phyloP scores from a whole-genome alignment of 1,140 invertebrate species.

The Pseudomyrmex sp. region DNA sequence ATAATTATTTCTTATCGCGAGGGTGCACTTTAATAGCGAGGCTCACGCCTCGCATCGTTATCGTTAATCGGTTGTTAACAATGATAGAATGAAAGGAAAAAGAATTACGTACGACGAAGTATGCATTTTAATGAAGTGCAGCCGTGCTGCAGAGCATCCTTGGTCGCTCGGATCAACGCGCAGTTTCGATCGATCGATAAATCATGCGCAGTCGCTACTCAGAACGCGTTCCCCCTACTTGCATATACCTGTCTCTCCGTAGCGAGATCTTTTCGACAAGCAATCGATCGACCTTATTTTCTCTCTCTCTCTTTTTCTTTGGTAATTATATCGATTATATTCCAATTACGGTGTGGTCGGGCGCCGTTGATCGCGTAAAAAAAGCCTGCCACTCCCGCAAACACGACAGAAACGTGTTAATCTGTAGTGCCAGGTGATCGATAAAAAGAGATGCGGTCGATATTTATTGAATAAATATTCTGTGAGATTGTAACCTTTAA shows the following conservation, averaged over 20 bases:
- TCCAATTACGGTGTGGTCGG: constrained; percentile 61
- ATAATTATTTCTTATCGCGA: constrained; percentile 37
- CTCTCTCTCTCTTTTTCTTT: background rate
- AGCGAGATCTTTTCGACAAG: constrained; percentile 30
- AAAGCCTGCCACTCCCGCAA: constrained; percentile 22
- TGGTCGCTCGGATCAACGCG: background rate
- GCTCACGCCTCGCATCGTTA: constrained; percentile 30
- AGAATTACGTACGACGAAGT: background rate
- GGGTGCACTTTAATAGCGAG: constrained; percentile 12
- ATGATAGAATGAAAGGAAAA: constrained; percentile 23
- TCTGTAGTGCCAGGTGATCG: background rate
- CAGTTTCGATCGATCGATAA: constrained; percentile 65
- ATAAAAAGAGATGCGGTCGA: constrained; percentile 24
- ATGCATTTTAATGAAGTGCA: constrained; percentile 46
- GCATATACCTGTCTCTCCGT: constrained; percentile 14
- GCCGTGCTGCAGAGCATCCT: constrained; percentile 27
- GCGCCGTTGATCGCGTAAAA: constrained; percentile 42
- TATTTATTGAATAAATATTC: background rate
- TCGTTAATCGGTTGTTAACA: constrained; percentile 49
- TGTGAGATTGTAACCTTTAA: background rate
- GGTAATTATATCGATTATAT: constrained; percentile 72
- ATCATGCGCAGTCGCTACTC: constrained; percentile 40
- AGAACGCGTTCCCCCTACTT: constrained; percentile 31
- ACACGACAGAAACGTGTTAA: constrained; percentile 53
- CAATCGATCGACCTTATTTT: constrained; percentile 42